Conservation (phyloP, 2,113 vertebrate species). For the Thunnus maccoyii region DNA sequence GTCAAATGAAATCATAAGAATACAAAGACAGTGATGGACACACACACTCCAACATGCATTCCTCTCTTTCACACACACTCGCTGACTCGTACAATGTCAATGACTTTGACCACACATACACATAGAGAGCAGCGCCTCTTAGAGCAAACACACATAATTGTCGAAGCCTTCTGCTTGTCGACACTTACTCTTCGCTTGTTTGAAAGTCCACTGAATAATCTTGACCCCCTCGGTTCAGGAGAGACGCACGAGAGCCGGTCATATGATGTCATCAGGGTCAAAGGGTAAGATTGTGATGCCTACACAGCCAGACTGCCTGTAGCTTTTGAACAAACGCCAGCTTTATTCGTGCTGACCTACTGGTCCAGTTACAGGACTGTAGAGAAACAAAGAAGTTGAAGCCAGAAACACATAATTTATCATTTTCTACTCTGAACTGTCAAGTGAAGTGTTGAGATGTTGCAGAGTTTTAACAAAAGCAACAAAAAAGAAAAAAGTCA, state of each 20-base stretch:
- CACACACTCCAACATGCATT: not conserved
- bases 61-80: slow-evolving; percentile 21
- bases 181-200: slow-evolving; percentile 68
- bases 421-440: slow-evolving; percentile 31
- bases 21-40: not conserved
- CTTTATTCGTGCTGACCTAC: slow-evolving; percentile 55
- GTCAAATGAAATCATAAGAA: not conserved
- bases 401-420: slow-evolving; percentile 54
- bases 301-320: slow-evolving; percentile 58
- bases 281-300: slow-evolving; percentile 68
- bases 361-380: slow-evolving; percentile 49
- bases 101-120: slow-evolving; percentile 39
- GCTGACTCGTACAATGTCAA: slow-evolving; percentile 24
- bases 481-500: no score
- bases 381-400: slow-evolving; percentile 60
- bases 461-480: no score
- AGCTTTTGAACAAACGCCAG: slow-evolving; percentile 54
- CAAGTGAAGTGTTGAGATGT: not conserved
- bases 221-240: slow-evolving; percentile 69
- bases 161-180: slow-evolving; percentile 52
- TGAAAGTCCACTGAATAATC: slow-evolving; percentile 78
- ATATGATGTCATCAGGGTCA: slow-evolving; percentile 77
- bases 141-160: slow-evolving; percentile 72
- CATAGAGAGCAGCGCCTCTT: slow-evolving; percentile 51
- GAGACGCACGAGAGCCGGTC: slow-evolving; percentile 71